phyloP scores from a whole-genome alignment of 2,113 vertebrate species.

The Oncorhynchus tshawytscha region DNA sequence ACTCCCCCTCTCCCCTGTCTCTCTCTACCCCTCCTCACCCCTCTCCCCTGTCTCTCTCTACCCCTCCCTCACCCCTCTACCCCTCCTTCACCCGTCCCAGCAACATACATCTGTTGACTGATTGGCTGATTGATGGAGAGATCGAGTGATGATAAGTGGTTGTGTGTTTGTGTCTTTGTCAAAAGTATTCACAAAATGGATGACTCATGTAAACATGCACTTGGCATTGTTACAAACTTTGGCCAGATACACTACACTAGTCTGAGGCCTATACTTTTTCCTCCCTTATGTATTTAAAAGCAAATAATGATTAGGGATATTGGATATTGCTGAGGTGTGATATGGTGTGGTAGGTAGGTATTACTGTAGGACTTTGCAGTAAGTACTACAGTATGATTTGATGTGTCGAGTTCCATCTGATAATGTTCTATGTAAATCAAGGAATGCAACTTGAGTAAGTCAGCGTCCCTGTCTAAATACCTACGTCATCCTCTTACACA shows the following conservation, averaged over 20 bases:
- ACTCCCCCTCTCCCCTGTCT: slow-evolving; percentile 12
- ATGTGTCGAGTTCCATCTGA: not conserved
- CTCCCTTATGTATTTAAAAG: slow-evolving; percentile 28
- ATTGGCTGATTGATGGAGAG: slow-evolving; percentile 36
- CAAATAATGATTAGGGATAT: not conserved
- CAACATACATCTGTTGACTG: slow-evolving; percentile 46
- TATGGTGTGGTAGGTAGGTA: not conserved
- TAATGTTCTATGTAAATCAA: not conserved
- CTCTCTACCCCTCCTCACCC: not conserved
- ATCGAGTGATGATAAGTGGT: slow-evolving; percentile 32
- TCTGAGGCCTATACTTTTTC: not conserved
- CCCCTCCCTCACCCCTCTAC: slow-evolving; percentile 19
- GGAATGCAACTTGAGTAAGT: not conserved
- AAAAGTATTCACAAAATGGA: not conserved
- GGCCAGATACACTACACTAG: not conserved
- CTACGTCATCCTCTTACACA: slow-evolving; percentile 49
- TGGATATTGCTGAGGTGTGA: not conserved
- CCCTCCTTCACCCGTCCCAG: slow-evolving; percentile 27
- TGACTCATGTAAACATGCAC: slow-evolving; percentile 11
- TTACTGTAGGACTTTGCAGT: not conserved
- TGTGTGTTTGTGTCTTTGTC: slow-evolving; percentile 33
- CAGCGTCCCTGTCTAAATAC: slow-evolving; percentile 52
- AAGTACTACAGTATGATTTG: not conserved
- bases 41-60: slow-evolving; percentile 23
- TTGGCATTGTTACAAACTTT: not conserved